Percentiles rank a stretch among this genome's conserved stretches.
These are phyloP conservation scores for Harpagoxenus sublaevis DNA, from an alignment of 2,888 invertebrate species.

Conservation along the genomic window DNA sequence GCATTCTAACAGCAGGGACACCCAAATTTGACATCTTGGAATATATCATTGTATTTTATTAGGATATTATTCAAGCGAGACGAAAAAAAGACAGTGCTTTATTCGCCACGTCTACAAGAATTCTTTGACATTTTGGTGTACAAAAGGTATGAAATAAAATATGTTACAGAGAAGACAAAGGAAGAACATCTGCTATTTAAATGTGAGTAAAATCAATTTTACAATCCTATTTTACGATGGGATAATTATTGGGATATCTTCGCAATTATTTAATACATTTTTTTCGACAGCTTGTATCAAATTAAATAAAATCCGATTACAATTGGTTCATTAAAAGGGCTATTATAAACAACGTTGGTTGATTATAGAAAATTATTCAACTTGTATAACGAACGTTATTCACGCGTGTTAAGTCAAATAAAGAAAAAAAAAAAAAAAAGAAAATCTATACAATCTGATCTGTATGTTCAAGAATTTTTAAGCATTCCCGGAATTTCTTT, in stretches of 20 bases:
- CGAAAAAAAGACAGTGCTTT: slow-evolving; percentile 3
- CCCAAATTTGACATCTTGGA: slow-evolving; percentile 33
- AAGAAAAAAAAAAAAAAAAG: background rate
- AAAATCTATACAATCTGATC: background rate
- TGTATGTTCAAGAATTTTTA: background rate
- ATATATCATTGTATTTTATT: slow-evolving; percentile 22
- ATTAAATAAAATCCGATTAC: background rate
- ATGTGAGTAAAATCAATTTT: background rate
- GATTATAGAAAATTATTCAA: background rate
- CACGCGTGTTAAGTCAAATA: background rate
- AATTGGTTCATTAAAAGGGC: background rate
- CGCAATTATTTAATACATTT: background rate
- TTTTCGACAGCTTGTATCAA: background rate
- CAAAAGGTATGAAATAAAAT: background rate
- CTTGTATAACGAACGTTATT: background rate
- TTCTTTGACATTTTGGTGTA: background rate
- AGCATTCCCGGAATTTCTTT: background rate
- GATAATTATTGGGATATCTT: background rate
- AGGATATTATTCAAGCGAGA: slow-evolving; percentile 10
- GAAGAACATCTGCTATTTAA: background rate
- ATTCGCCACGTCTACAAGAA: background rate
- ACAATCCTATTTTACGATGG: background rate
- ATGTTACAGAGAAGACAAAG: background rate
- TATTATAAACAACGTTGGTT: background rate
- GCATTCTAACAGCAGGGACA: slow-evolving; percentile 7